Percentiles rank a stretch among this genome's conserved stretches.
Evolutionary conservation across 1,140 invertebrate genomes (phyloP).

Genomic region (Hermetia illucens): DNA sequence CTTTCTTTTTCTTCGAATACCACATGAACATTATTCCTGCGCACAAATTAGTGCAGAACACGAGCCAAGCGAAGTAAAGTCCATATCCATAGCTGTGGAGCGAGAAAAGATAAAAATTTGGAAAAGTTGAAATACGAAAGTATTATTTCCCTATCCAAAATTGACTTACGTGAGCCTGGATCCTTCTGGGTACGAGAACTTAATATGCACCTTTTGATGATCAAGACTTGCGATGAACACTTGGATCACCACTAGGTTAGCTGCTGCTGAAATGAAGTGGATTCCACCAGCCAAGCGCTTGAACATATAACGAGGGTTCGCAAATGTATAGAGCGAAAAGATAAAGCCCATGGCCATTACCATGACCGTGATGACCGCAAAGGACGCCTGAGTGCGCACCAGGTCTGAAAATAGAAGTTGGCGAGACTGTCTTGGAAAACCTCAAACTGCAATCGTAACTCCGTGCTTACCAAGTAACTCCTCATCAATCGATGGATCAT

Average conservation of each 20-base stretch:
- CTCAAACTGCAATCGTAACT: background rate
- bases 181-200: constrained; percentile 50
- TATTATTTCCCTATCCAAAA: background rate
- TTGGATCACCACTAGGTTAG: constrained; percentile 65
- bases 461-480: constrained; percentile 41
- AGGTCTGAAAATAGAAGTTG: constrained; percentile 48
- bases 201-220: constrained; percentile 50
- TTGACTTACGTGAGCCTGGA: constrained; percentile 40
- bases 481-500: constrained; percentile 38
- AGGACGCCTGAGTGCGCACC: constrained; percentile 66
- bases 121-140: no score
- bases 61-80: constrained; percentile 64
- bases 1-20: constrained; percentile 70
- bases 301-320: constrained; percentile 77
- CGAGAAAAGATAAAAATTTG: constrained; percentile 5
- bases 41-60: constrained; percentile 54
- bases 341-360: constrained; percentile 66
- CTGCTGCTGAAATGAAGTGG: constrained; percentile 63
- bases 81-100: constrained; percentile 50
- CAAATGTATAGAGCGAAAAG: constrained; percentile 75
- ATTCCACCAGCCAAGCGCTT: constrained; percentile 73
- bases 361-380: constrained; percentile 66
- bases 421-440: background rate
- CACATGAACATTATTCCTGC: constrained; percentile 59
- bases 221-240: constrained; percentile 57